Conservation (phyloP, 2,113 vertebrate genomes). For the Tragelaphus buxtoni region DNA sequence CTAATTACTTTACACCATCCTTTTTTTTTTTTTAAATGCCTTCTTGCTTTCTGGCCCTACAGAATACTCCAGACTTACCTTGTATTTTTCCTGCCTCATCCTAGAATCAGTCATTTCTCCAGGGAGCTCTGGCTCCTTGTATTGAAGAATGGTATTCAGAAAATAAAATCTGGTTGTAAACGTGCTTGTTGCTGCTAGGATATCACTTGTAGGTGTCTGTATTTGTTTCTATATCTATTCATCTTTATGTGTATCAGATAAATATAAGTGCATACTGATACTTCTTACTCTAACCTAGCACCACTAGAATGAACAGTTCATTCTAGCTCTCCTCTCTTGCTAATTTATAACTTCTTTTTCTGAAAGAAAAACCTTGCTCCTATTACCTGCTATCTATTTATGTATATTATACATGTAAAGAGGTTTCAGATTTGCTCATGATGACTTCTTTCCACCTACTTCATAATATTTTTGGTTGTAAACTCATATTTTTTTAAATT, state of each 20-base stretch:
- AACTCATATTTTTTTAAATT: background rate
- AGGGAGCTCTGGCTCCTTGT: background rate
- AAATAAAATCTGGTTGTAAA: background rate
- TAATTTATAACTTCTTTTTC: slow-evolving; percentile 27
- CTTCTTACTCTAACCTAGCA: background rate
- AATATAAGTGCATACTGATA: background rate
- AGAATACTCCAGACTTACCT: background rate
- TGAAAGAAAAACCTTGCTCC: background rate
- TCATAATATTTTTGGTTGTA: background rate
- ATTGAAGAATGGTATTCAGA: background rate
- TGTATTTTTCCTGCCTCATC: background rate
- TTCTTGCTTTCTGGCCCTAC: background rate
- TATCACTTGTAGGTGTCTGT: background rate
- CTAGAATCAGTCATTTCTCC: background rate
- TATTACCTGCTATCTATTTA: background rate
- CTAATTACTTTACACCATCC: background rate
- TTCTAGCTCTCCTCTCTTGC: background rate
- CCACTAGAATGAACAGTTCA: background rate
- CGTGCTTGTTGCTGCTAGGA: background rate
- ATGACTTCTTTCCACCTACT: background rate
- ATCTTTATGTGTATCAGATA: background rate
- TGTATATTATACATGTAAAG: background rate
- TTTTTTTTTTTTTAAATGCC: background rate
- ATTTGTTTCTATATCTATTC: background rate
- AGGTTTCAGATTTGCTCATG: background rate